Base-by-base conservation (phyloP, 2,888 invertebrate genomes). In the Dicyrtoma fusca region DNA sequence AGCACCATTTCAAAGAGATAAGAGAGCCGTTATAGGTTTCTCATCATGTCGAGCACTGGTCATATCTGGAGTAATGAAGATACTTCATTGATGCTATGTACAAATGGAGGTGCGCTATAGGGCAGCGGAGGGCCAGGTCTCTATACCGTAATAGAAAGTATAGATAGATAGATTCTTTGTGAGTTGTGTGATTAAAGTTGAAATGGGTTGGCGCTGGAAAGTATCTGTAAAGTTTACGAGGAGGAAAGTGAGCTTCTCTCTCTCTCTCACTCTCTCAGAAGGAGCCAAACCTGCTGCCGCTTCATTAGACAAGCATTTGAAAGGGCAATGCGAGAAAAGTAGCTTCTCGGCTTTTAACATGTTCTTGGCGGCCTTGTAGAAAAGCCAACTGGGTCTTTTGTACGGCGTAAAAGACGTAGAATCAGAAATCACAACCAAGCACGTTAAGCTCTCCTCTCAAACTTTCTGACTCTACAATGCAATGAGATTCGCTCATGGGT, bases 361-460 rank as follows among this genome's bases (percentile, higher is more conserved):
- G 25, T 13, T 57, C n/a, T n/a, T n/a, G n/a, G n/a, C 57, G 57
- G 57, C 57, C 57, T 57, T 57, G 57, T 57, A 57, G 57, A 57
- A 57, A 57, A 57, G 57, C 57, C 57, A 57, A 57, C 57, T 57
- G 57, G 57, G 57, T 57, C 57, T 57, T 57, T 57, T 57, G 57
- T 57, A 57, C 34, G 57, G 14, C 57, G 26, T 23, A 21, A 57
- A n/a, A 57, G 25, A 21, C 25, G 25, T 13, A 57, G 26, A 26
- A 25, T 57, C 57, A 57, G 4, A 34, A 25, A 57, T 57, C 57
- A 57, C 3, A 25, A 57, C 21, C 21, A 57, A 57, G 57, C 57
- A 57, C 57, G 21, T 57, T 14, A 57, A 57, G 26, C 26, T 34
- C 8, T 57, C 23, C 23, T 57, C 57, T 57, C 57, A 57, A 57